Evolutionary conservation across 2,888 invertebrate genomes (phyloP), one percentile per base, ranked within the genome.

Genomic region (Pecten maximus): DNA sequence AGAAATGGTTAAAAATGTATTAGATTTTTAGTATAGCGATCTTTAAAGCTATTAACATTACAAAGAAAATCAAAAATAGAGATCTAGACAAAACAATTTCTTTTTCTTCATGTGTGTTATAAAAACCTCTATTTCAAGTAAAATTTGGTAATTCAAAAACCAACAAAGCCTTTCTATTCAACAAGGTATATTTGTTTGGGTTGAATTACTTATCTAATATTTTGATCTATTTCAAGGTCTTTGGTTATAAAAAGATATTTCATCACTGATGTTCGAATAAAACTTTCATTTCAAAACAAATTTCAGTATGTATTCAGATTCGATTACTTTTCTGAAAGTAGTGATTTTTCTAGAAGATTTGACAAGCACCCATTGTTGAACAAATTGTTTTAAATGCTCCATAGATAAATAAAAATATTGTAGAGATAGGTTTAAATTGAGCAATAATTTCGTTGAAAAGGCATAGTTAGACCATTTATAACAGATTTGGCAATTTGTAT

Each of bases 371-470:
- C 4, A 12, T 44, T 44, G 44, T 44, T 44, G 4, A 44, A n/a
- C n/a, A n/a, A n/a, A n/a, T n/a, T 44, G 4, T 44, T 44, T 44
- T 44, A 44, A 44, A 12, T 12, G 12, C 44, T 44, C 44, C n/a
- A n/a, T n/a, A 44, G 44, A 8, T 44, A 54, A 54, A 23, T 23
- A 54, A 8, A 19, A 54, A n/a, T 54, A 54, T 74, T 74, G 74
- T 74, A 74, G 74, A 74, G 74, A 74, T 2, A 74, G 2, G 74
- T 74, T n/a, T 0, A 74, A 35, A 35, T 74, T 74, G 74, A 74
- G 74, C 74, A 74, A 74, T 74, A 35, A 74, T 74, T 74, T 74
- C 74, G 74, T 35, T 74, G 74, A 35, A 74, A 74, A 10, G 74
- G 28, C 28, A 74, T 28, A 10, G 35, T 15, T 74, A 6, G 8